A percentile compares a stretch with the other conserved stretches of the same genome.
These are phyloP conservation scores for Peromyscus polionotus DNA, from an alignment of 2,113 vertebrate genomes.

Conservation along the genomic window DNA sequence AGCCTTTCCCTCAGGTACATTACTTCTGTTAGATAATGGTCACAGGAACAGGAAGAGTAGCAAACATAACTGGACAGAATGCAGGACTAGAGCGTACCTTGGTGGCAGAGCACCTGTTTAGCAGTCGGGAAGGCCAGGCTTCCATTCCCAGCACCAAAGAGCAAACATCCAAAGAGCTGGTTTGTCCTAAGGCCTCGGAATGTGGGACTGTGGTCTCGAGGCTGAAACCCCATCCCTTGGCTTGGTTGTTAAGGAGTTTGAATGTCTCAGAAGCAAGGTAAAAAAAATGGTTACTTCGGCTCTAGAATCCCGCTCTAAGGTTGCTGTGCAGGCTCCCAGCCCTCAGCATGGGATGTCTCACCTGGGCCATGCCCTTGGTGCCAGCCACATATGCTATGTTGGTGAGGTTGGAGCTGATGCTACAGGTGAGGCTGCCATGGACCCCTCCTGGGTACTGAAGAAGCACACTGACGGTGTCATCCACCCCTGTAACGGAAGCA, in stretches of 20 bases:
- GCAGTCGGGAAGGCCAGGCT: background rate
- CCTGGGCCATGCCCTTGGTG: conserved; percentile 90
- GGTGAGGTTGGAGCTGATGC: conserved; percentile 73
- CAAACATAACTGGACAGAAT: too few species aligned
- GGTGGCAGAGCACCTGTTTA: background rate
- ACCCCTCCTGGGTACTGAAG: conserved; percentile 76
- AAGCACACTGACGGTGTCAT: conserved; percentile 44
- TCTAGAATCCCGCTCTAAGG: background rate
- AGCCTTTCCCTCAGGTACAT: background rate
- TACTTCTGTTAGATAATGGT: background rate
- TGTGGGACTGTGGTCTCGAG: background rate
- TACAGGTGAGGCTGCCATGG: conserved; percentile 70
- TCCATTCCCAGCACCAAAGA: background rate
- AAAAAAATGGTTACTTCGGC: background rate
- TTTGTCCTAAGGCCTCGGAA: background rate
- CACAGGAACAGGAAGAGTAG: too few species aligned
- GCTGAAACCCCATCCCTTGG: background rate
- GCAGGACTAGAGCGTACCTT: background rate
- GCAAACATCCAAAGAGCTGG: background rate
- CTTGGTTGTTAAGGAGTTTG: background rate
- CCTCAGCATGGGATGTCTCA: background rate
- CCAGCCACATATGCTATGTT: conserved; percentile 88
- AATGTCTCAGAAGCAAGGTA: rapidly evolving
- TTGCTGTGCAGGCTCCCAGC: too few species aligned
- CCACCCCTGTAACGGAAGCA: conserved; percentile 64